A percentile compares a stretch with the other conserved stretches of the same genome.
phyloP scores from a whole-genome alignment of 2,797 vertebrate genomes.

The Balearica regulorum region DNA sequence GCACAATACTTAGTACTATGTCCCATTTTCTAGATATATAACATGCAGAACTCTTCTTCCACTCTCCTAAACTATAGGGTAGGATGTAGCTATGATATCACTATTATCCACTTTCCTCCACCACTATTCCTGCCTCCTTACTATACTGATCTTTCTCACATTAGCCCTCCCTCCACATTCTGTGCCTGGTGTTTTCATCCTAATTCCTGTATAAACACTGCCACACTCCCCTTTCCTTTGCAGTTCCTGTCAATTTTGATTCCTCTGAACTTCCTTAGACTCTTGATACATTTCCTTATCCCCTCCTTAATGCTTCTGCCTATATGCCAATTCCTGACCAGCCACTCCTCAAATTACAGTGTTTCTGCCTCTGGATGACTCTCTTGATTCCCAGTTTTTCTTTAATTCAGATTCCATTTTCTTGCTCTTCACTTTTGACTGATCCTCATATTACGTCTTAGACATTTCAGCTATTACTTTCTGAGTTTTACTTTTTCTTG shows the following conservation, averaged over 20 bases:
- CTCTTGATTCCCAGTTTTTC: neutral
- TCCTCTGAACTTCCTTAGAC: slow-evolving; percentile 1
- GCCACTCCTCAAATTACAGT: neutral
- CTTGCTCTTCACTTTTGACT: neutral
- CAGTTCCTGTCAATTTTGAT: neutral
- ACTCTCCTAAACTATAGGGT: neutral
- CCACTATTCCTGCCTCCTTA: neutral
- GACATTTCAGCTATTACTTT: neutral
- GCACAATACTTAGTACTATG: neutral
- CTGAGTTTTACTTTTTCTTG: neutral
- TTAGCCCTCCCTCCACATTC: neutral
- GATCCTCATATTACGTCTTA: neutral
- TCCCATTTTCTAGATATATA: neutral
- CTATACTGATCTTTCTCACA: neutral
- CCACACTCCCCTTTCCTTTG: neutral
- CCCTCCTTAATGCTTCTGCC: neutral
- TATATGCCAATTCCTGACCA: neutral
- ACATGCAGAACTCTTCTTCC: neutral
- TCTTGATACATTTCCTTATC: neutral
- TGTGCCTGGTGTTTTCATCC: neutral
- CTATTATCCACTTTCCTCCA: neutral
- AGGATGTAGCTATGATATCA: neutral
- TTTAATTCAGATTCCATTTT: neutral
- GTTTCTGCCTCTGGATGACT: neutral
- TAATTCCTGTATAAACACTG: neutral